phyloP scores from a whole-genome alignment of 2,888 invertebrate species.

The Artemia sp. region DNA sequence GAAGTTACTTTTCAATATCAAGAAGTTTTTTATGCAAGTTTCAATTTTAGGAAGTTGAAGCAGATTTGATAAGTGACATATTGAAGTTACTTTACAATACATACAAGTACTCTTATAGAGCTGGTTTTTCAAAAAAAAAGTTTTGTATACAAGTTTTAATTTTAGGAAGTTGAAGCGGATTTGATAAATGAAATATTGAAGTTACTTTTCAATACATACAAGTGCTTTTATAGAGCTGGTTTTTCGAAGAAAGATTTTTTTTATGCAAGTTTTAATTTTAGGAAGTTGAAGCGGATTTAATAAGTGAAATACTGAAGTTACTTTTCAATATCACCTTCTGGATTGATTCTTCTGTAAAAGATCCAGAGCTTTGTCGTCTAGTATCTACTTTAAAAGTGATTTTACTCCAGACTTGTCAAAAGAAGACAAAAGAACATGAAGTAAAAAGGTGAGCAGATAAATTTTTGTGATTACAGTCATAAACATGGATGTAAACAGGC shows the following conservation, averaged over 20 bases:
- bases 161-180: constrained; percentile 5
- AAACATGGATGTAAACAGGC: no score
- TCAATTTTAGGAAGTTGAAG: no score
- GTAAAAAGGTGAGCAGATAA: no score
- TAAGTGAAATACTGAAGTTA: not conserved
- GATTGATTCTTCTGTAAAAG: not conserved
- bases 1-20: not conserved
- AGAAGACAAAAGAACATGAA: no score
- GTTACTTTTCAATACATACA: not conserved
- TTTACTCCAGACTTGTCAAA: not conserved
- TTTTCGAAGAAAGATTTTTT: not conserved
- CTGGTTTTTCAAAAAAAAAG: not conserved
- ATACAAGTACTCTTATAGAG: no score
- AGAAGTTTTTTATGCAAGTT: no score
- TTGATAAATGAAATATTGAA: not conserved
- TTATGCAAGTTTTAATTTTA: not conserved
- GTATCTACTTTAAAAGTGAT: not conserved
- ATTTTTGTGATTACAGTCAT: no score
- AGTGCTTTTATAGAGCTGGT: no score
- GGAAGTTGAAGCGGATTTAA: constrained; percentile 2
- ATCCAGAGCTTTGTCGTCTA: not conserved
- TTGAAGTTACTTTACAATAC: no score
- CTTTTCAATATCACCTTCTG: not conserved
- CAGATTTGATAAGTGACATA: no score
- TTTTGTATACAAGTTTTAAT: not conserved